phyloP scores from a whole-genome alignment of 2,113 vertebrate species.

The Rhineura floridana region DNA sequence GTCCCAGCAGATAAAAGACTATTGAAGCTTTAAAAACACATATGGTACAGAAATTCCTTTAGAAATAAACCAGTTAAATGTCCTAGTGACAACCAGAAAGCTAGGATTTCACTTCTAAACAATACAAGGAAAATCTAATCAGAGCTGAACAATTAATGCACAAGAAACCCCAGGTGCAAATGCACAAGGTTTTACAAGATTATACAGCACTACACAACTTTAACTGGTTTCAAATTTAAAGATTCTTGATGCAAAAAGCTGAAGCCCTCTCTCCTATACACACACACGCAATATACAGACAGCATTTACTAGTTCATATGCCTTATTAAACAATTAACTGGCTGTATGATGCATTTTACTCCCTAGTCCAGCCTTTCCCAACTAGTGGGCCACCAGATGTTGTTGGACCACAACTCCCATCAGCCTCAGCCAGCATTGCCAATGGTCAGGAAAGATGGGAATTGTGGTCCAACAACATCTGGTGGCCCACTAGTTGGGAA shows the following conservation, averaged over 20 bases:
- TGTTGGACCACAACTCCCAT: no score
- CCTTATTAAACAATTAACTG: background rate
- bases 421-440: no score
- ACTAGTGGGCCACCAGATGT: no score
- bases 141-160: background rate
- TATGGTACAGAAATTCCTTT: background rate
- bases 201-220: background rate
- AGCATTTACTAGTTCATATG: background rate
- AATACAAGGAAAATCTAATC: background rate
- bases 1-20: background rate
- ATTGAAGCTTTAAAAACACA: no score
- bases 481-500: no score
- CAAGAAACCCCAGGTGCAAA: background rate
- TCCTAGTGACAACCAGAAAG: background rate
- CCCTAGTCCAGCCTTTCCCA: background rate
- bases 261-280: background rate
- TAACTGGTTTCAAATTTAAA: background rate
- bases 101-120: background rate
- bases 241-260: background rate
- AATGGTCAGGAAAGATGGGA: no score
- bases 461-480: no score
- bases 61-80: background rate
- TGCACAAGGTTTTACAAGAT: background rate
- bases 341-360: accelerated
- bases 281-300: background rate